Base-by-base conservation (phyloP, 2,797 vertebrate species). In the Philypnodon macrostomus region DNA sequence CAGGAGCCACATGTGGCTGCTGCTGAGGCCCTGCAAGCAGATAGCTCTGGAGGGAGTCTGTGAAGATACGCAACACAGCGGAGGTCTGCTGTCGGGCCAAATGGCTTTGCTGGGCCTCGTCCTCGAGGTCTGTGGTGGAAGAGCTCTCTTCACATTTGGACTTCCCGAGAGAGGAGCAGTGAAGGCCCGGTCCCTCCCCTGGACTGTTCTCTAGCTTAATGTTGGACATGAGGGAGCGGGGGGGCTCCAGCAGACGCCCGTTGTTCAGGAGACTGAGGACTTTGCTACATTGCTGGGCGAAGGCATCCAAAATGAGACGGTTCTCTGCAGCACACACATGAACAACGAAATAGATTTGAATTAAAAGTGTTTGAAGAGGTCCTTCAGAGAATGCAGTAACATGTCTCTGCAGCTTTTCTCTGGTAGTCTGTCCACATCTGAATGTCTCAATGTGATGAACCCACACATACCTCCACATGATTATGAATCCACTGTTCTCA, bases 281-380 rank as follows among this genome's bases (percentile, higher is more conserved):
- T n/a, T 96, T 90, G 82, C 96, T 99, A 80, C 96, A 99, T 42
- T 99, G 95, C 72, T 99, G 96, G 52, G 96, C 96, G 67, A 99
- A 99, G 76, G 95, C 96, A 70, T 99, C 96, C 82, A 98, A 75
- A 76, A 99, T 98, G 85, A 99, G 91, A 12, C 95, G 93, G 69
- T 93, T 95, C 86, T 99, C 96, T 99, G 84, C 18, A 71, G 88
- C 64, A 80, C 14, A 53, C 66, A 27, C 15, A 50, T 12, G 14
- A 26, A 15, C 40, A 19, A 34, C 3, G 5, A 37, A 12, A 13
- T 8, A 24, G 16, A 5, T 44, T 16, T 17, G 14, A 8, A 27
- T 5, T 14, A 4, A 10, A 13, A 5, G 1, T 12, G 21, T 38
- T 38, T n/a, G 36, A 38, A 14, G 4, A 15, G 15, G 13, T 26